Evolutionary conservation across 2,888 invertebrate genomes (phyloP), one percentile per base, ranked within the genome.

Genomic region (Apocheima hispidaria): DNA sequence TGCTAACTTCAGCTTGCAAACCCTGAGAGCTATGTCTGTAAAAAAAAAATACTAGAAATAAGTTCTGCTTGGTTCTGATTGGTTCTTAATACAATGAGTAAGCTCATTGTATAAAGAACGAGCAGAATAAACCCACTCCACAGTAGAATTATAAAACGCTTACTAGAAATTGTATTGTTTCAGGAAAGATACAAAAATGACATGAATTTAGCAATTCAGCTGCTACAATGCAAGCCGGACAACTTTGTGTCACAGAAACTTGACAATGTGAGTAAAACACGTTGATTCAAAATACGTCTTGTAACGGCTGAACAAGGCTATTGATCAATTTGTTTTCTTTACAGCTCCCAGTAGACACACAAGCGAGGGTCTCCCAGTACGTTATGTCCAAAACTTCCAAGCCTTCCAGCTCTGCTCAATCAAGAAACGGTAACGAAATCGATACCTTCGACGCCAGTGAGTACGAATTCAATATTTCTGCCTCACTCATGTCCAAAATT

Each of bases 131-230:
- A n/a, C n/a, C n/a, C n/a, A n/a, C n/a, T n/a, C n/a, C n/a, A n/a
- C n/a, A n/a, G n/a, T n/a, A n/a, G n/a, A n/a, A n/a, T n/a, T n/a
- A 7, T 2, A 33, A 16, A 16, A 12, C 7, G 7, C 4, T 36
- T 6, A 38, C 6, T 38, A 5, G 9, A 20, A 12, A 40, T 40
- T 23, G 36, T 26, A 6, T 38, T 28, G 14, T 57, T 66, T 41
- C 93, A 98, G 98, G 98, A 98, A 82, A 95, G 97, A 77, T 98
- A 98, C 88, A 96, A 98, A 85, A 97, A 96, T 80, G 99, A 99
- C 84, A 98, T 98, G 83, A 97, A 96, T 87, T 91, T 98, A 80
- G 98, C 98, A 65, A 98, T 98, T 72, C 98, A 98, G 87, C 93
- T 99, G 76, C 93, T 99, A 54, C 98, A 99, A 84, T 98, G 98